Percentiles rank a stretch among this genome's conserved stretches.
phyloP scores from a whole-genome alignment of 2,888 invertebrate species.

The Dugesia japonica region DNA sequence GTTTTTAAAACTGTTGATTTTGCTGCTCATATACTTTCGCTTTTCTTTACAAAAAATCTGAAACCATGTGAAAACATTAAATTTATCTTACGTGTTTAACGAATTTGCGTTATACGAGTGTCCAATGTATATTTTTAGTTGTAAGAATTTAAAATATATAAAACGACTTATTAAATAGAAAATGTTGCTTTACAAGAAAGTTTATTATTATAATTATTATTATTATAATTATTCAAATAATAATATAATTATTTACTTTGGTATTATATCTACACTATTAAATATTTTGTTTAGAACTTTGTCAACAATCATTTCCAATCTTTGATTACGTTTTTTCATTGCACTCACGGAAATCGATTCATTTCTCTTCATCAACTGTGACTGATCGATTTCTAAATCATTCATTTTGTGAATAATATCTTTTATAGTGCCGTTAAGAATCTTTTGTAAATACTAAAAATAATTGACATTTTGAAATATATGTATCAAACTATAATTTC shows the following conservation, averaged over 20 bases:
- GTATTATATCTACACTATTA: neutral
- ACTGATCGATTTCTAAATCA: constrained; percentile 5
- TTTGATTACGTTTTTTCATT: neutral
- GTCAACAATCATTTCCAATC: neutral
- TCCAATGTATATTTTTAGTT: no score
- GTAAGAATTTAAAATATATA: no score
- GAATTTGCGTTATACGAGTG: no score
- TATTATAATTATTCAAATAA: no score
- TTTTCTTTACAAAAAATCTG: no score
- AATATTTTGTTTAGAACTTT: neutral
- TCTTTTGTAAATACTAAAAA: neutral
- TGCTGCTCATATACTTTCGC: no score
- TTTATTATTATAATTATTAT: no score
- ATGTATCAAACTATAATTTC: neutral
- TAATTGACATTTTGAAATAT: neutral
- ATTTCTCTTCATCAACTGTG: neutral
- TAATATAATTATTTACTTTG: neutral
- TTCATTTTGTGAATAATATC: neutral
- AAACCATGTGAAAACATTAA: no score
- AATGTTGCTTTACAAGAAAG: no score
- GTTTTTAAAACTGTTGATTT: no score
- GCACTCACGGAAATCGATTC: neutral
- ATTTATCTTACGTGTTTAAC: no score
- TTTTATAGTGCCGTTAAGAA: neutral
- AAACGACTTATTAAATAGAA: no score